A percentile compares a stretch with the other conserved stretches of the same genome.
Conservation (phyloP, 2,888 invertebrate species). For the Allolobophora icterica region DNA sequence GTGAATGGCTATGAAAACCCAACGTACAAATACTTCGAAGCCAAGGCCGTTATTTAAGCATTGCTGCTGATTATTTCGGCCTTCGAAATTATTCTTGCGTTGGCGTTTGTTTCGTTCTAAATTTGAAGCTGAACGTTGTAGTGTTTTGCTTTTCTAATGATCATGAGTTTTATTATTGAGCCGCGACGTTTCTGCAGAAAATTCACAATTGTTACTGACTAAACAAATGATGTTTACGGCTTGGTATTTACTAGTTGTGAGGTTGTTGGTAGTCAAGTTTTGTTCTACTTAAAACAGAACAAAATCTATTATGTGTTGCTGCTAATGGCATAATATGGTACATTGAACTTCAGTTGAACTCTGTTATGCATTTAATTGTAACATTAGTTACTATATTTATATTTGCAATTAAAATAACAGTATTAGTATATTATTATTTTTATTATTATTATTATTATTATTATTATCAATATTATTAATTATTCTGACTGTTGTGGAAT, state of each 20-base stretch:
- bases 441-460: not conserved
- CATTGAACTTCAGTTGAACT: too few relatives aligned
- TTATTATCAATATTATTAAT: not conserved
- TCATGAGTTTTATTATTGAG: not conserved
- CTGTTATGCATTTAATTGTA: not conserved
- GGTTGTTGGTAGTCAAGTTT: too few relatives aligned
- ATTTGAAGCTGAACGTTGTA: not conserved
- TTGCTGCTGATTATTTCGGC: not conserved
- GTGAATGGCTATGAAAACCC: conserved; percentile 99
- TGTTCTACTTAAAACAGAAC: too few relatives aligned
- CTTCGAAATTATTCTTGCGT: not conserved
- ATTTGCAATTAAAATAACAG: not conserved
- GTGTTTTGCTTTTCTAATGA: not conserved
- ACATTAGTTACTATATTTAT: not conserved
- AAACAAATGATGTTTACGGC: not conserved
- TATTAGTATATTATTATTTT: too few relatives aligned
- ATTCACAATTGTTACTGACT: not conserved
- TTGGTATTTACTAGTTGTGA: not conserved
- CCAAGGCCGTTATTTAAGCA: not conserved
- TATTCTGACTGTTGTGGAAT: not conserved
- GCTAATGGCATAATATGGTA: too few relatives aligned
- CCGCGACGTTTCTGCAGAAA: not conserved
- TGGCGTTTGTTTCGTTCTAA: not conserved
- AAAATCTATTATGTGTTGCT: too few relatives aligned
- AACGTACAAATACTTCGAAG: conserved; percentile 98